These are phyloP conservation scores for Entomobrya multifasciata DNA, from an alignment of 2,888 invertebrate genomes.

Conservation along the genomic window DNA sequence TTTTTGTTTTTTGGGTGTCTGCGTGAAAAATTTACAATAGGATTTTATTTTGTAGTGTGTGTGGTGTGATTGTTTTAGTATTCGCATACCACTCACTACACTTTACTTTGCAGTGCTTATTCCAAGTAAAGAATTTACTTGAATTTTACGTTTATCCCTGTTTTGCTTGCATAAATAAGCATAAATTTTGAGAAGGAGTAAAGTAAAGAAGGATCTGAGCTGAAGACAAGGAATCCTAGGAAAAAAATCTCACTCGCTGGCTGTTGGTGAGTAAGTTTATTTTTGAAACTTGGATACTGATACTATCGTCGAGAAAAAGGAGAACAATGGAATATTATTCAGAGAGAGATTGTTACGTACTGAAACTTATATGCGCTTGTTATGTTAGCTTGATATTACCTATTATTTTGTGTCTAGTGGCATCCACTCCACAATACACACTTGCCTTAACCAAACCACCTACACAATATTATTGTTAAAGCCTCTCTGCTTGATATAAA, in stretches of 20 bases:
- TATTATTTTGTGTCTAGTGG: not conserved
- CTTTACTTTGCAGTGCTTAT: not conserved
- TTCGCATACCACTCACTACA: too few species aligned
- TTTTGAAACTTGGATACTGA: conserved; percentile 10
- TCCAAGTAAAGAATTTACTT: conserved; percentile 30
- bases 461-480: conserved; percentile 36
- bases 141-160: conserved; percentile 51
- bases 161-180: conserved; percentile 66
- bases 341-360: not conserved
- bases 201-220: too few species aligned
- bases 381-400: not conserved
- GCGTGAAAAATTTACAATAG: conserved; percentile 7
- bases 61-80: too few species aligned
- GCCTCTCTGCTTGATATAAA: too few species aligned
- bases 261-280: not conserved
- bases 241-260: too few species aligned
- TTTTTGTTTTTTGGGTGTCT: conserved; percentile 34
- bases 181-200: conserved; percentile 44
- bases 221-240: conserved; percentile 20
- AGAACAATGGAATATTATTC: conserved; percentile 49
- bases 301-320: not conserved
- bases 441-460: not conserved
- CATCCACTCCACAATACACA: not conserved
- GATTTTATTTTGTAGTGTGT: not conserved
- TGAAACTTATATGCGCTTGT: too few species aligned